phyloP scores from a whole-genome alignment of 2,888 invertebrate species.

The Pyrochroa serraticornis region DNA sequence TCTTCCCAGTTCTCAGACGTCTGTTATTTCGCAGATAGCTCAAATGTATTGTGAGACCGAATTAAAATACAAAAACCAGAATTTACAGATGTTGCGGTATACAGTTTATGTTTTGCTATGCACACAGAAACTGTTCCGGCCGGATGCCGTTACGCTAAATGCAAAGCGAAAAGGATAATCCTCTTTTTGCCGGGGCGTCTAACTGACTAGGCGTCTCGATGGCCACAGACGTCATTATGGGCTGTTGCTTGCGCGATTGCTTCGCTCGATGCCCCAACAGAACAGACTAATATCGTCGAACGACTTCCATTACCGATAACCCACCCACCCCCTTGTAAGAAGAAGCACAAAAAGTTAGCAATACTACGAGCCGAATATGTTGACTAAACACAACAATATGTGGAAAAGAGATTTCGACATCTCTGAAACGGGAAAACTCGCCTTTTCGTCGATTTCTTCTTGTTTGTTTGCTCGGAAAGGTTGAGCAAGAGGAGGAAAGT shows the following conservation, averaged over 20 bases:
- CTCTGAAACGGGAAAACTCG: neutral
- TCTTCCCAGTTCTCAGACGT: no score
- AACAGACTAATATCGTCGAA: neutral
- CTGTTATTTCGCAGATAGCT: no score
- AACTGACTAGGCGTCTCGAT: conserved; percentile 38
- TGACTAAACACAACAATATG: neutral
- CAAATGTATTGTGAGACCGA: no score
- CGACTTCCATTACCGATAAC: no score
- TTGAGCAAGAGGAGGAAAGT: conserved; percentile 1
- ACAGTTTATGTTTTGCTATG: conserved; percentile 1
- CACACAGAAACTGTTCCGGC: neutral
- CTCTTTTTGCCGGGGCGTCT: conserved; percentile 29
- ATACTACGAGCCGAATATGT: no score
- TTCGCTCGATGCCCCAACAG: neutral
- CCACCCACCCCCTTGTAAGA: no score
- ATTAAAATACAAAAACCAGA: conserved; percentile 3
- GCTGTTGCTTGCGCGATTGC: conserved; percentile 30
- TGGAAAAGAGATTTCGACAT: neutral
- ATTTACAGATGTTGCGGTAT: conserved; percentile 1
- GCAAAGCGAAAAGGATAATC: conserved; percentile 7
- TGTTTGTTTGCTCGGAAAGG: neutral
- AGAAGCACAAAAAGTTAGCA: no score
- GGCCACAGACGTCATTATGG: conserved; percentile 35
- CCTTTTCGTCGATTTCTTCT: neutral
- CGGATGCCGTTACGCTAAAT: neutral